These are phyloP conservation scores for Sebastes hubbsi DNA, from an alignment of 2,797 vertebrate species.

Conservation along the genomic window DNA sequence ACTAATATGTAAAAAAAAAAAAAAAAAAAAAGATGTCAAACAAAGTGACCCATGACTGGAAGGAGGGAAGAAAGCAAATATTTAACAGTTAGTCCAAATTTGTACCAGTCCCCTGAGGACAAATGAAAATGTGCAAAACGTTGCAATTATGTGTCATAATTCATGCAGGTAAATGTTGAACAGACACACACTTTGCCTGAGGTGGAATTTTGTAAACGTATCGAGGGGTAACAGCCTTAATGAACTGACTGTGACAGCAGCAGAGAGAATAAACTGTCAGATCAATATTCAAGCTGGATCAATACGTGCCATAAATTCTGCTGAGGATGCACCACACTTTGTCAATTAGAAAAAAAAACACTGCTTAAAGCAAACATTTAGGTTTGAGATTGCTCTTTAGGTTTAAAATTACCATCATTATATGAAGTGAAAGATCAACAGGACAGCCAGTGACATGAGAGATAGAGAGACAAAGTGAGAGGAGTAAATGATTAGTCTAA, in stretches of 20 bases:
- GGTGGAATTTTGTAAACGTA: slow-evolving; percentile 20
- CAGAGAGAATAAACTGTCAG: slow-evolving; percentile 21
- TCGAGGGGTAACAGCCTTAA: slow-evolving; percentile 14
- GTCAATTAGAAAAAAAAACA: slow-evolving; percentile 4
- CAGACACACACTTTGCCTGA: slow-evolving; percentile 19
- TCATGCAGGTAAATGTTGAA: slow-evolving; percentile 40
- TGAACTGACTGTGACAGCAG: slow-evolving; percentile 27
- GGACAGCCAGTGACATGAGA: not conserved
- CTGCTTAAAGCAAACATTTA: slow-evolving; percentile 11
- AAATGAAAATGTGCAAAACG: slow-evolving; percentile 21
- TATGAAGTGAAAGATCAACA: slow-evolving; percentile 10
- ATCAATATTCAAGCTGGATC: slow-evolving; percentile 38
- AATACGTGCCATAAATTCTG: slow-evolving; percentile 43
- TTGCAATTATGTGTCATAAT: slow-evolving; percentile 22
- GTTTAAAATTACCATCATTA: slow-evolving; percentile 35
- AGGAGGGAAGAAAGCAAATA: slow-evolving; percentile 51
- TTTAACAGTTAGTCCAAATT: slow-evolving; percentile 50
- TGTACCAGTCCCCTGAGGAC: slow-evolving; percentile 4
- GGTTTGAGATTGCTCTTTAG: slow-evolving; percentile 1
- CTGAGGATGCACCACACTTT: slow-evolving; percentile 4
- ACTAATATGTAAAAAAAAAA: not conserved
- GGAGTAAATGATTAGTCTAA: slow-evolving; percentile 58
- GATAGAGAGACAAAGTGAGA: slow-evolving; percentile 16
- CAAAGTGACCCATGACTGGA: slow-evolving; percentile 47
- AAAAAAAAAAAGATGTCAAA: slow-evolving; percentile 17